Evolutionary conservation across 2,797 vertebrate species (phyloP), one percentile per base, ranked within the genome.

Genomic region (Gobionotothen gibberifrons): DNA sequence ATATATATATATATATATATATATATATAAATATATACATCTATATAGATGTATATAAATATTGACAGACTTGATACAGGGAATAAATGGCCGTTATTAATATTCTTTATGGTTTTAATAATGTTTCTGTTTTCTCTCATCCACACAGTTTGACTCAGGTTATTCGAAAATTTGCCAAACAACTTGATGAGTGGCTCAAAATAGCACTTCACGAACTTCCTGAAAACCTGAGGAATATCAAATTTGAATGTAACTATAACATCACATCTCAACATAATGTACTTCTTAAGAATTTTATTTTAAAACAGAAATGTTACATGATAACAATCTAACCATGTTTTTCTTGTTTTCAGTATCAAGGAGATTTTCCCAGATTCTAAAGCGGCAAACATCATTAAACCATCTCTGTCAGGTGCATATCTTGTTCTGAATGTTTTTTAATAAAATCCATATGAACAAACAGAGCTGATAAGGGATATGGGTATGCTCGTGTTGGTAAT

Each of bases 141-240:
- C 60, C 67, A 65, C 87, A 44, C 85, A 99, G 98, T 94, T 94
- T 99, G 92, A 99, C 98, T 12, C 98, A 99, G 94, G 98, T 99
- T 82, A 99, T 99, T 72, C 93, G 98, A 51, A 99, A 99, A 92
- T 99, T 99, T 95, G 98, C 98, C 89, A 99, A 99, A 93, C 98
- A 99, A 85, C 94, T 99, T 71, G 98, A 99, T 2, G 98, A 99
- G 89, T 99, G 98, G 98, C 94, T 99, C 40, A 99, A 98, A 92
- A 96, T 99, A 86, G 98, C 98, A 81, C 96, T 99, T 76, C 97
- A 99, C 0, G 96, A 99, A 90, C 95, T 99, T 74, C 98, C 98
- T 1, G 98, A 99, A 91, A 99, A 99, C 84, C 89, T 99, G 91
- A 94, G 98, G 74, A 99, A 98, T 84, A 98, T 99, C 91, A 99